These are phyloP conservation scores for Piscicola geometra DNA, from an alignment of 2,888 invertebrate genomes.

Conservation along the genomic window DNA sequence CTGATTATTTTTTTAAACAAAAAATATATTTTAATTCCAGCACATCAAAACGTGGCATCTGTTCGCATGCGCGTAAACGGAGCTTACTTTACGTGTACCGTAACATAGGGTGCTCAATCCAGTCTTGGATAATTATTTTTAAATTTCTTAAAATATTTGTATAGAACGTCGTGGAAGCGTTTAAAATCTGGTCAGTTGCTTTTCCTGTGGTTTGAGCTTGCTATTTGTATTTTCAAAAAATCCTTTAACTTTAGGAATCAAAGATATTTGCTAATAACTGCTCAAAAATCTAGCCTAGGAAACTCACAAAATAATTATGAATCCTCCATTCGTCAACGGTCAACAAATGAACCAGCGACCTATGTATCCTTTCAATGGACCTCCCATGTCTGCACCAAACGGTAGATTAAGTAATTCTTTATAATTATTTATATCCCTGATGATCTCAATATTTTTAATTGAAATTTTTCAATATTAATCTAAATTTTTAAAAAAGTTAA, in stretches of 20 bases:
- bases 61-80: slow-evolving; percentile 29
- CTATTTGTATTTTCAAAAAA: not conserved
- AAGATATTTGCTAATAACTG: not conserved
- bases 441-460: too few relatives aligned
- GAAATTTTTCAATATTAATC: too few relatives aligned
- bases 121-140: not conserved
- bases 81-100: slow-evolving; percentile 31
- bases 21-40: slow-evolving; percentile 20
- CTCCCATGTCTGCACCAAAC: slow-evolving; percentile 6
- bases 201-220: not conserved
- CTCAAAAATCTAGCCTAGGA: not conserved
- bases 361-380: not conserved
- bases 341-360: not conserved
- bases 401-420: too few relatives aligned
- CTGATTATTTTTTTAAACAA: not conserved
- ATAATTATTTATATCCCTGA: too few relatives aligned
- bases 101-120: not conserved
- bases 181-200: not conserved
- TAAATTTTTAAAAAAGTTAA: not conserved
- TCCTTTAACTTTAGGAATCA: not conserved
- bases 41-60: slow-evolving; percentile 32
- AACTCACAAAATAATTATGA: not conserved
- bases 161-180: not conserved
- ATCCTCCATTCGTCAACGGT: slow-evolving; percentile 2
- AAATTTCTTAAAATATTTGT: not conserved